Percentiles rank a stretch among this genome's conserved stretches.
Conservation (phyloP, 2,888 invertebrate genomes). For the Acleris holmiana region DNA sequence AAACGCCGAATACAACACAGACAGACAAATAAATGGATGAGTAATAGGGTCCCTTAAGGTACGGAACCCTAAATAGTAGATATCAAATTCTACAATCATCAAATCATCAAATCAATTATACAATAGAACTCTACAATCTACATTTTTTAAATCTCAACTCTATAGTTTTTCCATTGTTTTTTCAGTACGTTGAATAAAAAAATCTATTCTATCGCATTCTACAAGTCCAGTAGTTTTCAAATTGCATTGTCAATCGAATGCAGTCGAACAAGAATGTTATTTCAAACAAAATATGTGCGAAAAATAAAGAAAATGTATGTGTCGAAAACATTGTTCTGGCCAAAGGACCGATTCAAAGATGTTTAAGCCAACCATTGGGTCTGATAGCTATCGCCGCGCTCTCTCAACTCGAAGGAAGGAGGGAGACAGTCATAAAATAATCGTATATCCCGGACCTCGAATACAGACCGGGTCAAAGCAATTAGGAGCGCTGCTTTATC, state of each 20-base stretch:
- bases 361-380: constrained; percentile 29
- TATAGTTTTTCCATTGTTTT: no score
- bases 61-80: no score
- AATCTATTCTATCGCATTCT: no score
- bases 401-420: not conserved
- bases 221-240: not conserved
- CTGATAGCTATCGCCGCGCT: constrained; percentile 23
- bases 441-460: constrained; percentile 25
- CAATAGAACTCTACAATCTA: no score
- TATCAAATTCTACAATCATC: no score
- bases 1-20: no score
- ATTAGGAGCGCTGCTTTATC: constrained; percentile 29
- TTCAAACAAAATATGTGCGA: not conserved
- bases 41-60: no score
- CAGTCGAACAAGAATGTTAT: not conserved
- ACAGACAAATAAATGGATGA: no score
- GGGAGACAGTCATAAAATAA: constrained; percentile 15
- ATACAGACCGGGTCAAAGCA: constrained; percentile 29
- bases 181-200: no score
- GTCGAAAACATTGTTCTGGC: constrained; percentile 13
- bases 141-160: no score
- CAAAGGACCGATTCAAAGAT: constrained; percentile 27
- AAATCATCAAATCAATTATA: no score
- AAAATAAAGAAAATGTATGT: constrained; percentile 12
- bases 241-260: not conserved